Conservation (phyloP, 1,140 invertebrate genomes). For the Lepidurus couesii region DNA sequence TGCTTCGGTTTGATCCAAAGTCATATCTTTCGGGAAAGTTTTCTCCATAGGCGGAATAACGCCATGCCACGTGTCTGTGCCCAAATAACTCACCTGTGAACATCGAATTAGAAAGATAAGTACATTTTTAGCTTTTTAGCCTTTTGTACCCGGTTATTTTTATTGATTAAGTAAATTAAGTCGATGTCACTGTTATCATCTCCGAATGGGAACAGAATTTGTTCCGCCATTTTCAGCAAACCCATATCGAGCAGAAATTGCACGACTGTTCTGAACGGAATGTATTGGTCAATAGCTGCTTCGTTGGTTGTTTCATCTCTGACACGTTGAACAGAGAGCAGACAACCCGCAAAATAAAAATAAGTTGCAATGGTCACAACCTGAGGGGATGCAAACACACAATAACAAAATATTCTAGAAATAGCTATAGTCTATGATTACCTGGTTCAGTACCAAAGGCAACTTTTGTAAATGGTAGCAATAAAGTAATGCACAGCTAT, state of each 20-base stretch:
- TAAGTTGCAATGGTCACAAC: constrained; percentile 65
- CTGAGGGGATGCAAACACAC: neutral
- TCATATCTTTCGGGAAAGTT: neutral
- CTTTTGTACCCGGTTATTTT: neutral
- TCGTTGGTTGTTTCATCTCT: constrained; percentile 48
- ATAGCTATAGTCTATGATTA: constrained; percentile 43
- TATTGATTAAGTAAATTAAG: constrained; percentile 39
- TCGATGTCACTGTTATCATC: constrained; percentile 54
- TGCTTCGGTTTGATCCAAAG: neutral
- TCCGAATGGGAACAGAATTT: constrained; percentile 48
- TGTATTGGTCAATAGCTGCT: constrained; percentile 58
- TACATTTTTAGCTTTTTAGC: too few species aligned
- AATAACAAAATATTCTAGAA: neutral
- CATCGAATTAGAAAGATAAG: neutral
- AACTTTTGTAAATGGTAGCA: constrained; percentile 95
- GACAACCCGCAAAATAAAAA: constrained; percentile 40
- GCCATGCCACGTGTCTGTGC: constrained; percentile 5
- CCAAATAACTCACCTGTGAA: neutral
- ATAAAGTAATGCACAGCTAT: constrained; percentile 63
- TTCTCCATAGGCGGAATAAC: neutral
- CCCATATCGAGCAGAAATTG: constrained; percentile 76
- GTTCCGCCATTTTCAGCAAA: constrained; percentile 54
- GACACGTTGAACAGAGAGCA: constrained; percentile 40
- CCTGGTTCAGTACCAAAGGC: constrained; percentile 96
- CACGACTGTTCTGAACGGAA: constrained; percentile 65